These are phyloP conservation scores for Champsocephalus esox DNA, from an alignment of 2,797 vertebrate genomes.

Conservation along the genomic window DNA sequence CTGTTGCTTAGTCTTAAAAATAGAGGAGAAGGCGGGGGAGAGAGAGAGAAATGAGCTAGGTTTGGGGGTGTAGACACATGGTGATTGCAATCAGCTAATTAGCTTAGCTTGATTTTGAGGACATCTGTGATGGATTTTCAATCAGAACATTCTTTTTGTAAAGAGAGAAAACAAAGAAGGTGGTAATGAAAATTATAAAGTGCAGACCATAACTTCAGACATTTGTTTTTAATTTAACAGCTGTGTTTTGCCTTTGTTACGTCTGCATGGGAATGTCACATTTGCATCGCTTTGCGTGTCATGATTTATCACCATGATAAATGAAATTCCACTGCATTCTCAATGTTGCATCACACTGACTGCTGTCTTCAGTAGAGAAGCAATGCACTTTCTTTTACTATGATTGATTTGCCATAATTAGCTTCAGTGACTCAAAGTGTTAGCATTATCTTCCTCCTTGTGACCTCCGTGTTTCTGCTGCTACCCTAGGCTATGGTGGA, in stretches of 20 bases:
- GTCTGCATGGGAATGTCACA: slow-evolving; percentile 75
- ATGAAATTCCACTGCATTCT: slow-evolving; percentile 53
- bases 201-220: slow-evolving; percentile 19
- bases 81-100: slow-evolving; percentile 78
- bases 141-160: slow-evolving; percentile 39
- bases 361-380: slow-evolving; percentile 37
- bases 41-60: slow-evolving; percentile 26
- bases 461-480: slow-evolving; percentile 68
- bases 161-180: neutral
- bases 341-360: slow-evolving; percentile 51
- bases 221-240: slow-evolving; percentile 26
- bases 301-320: slow-evolving; percentile 68
- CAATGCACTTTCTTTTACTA: slow-evolving; percentile 12
- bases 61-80: slow-evolving; percentile 58
- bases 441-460: slow-evolving; percentile 32
- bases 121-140: slow-evolving; percentile 66
- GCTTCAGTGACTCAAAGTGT: slow-evolving; percentile 39
- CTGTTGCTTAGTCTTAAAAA: slow-evolving; percentile 37
- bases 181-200: slow-evolving; percentile 28
- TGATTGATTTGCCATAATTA: slow-evolving; percentile 55
- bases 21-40: no score
- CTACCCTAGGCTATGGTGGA: slow-evolving; percentile 95
- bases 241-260: slow-evolving; percentile 39
- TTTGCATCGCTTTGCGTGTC: slow-evolving; percentile 64
- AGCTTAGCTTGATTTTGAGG: slow-evolving; percentile 67